These are phyloP conservation scores for Baronia brevicornis DNA, from an alignment of 2,888 invertebrate genomes.

Conservation along the genomic window DNA sequence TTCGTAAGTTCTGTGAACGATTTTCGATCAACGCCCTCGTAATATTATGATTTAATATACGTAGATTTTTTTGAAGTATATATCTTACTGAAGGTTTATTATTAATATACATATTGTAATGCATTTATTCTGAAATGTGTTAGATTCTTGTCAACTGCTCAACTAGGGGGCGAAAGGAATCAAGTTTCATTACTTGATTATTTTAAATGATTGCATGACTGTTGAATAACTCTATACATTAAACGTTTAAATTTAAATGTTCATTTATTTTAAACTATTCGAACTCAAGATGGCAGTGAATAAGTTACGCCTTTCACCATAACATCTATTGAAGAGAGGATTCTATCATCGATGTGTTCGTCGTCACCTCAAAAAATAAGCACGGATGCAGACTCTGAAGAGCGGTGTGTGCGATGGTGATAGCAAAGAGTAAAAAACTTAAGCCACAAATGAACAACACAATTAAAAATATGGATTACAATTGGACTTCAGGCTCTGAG, in stretches of 20 bases:
- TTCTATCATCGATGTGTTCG: constrained; percentile 65
- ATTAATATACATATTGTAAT: constrained; percentile 15
- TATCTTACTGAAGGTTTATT: constrained; percentile 20
- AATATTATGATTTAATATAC: constrained; percentile 33
- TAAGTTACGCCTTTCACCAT: constrained; percentile 66
- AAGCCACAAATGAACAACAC: constrained; percentile 61
- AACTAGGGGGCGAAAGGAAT: constrained; percentile 63
- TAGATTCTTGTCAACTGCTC: constrained; percentile 45
- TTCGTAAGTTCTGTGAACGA: constrained; percentile 71
- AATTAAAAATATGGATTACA: constrained; percentile 68
- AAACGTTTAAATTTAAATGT: constrained; percentile 25
- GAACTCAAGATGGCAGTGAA: constrained; percentile 57
- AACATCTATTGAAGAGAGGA: constrained; percentile 60
- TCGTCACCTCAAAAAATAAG: constrained; percentile 45
- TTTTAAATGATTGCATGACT: constrained; percentile 58
- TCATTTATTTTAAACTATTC: constrained; percentile 31
- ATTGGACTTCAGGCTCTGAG: constrained; percentile 59
- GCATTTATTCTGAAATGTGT: constrained; percentile 30
- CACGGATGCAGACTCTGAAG: constrained; percentile 59
- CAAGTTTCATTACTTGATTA: constrained; percentile 56
- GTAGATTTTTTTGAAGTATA: constrained; percentile 29
- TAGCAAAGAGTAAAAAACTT: constrained; percentile 74
- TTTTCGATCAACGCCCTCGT: constrained; percentile 58
- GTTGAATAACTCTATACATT: constrained; percentile 34
- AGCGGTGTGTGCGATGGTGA: constrained; percentile 81